Percentiles rank a stretch among this genome's conserved stretches.
Evolutionary conservation across 2,797 vertebrate genomes (phyloP).

Genomic region (Clarias pachynema): DNA sequence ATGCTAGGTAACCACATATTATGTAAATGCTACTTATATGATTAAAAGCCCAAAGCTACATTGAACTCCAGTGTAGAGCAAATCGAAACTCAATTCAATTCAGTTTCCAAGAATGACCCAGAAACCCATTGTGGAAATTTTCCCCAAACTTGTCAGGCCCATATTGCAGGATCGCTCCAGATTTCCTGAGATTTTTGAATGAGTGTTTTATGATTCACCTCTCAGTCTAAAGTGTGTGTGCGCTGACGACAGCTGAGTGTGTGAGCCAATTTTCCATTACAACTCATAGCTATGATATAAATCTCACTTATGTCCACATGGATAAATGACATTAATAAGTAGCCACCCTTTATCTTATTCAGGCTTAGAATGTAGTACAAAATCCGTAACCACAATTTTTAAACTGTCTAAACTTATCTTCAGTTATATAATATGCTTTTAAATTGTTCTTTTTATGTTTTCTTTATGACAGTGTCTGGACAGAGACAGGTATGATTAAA

Average conservation of each 20-base stretch:
- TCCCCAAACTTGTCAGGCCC: constrained; percentile 38
- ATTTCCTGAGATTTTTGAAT: constrained; percentile 11
- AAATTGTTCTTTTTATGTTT: background rate
- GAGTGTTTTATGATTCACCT: constrained; percentile 55
- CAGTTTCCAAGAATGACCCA: constrained; percentile 12
- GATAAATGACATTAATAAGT: background rate
- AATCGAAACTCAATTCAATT: constrained; percentile 39
- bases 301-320: background rate
- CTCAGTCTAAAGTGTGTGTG: background rate
- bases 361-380: background rate
- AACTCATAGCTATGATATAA: constrained; percentile 18
- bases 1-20: background rate
- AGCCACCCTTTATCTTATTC: background rate
- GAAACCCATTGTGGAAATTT: constrained; percentile 49
- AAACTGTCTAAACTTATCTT: background rate
- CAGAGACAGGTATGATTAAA: background rate
- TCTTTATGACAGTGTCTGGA: background rate
- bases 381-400: background rate
- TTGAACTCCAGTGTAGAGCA: constrained; percentile 2
- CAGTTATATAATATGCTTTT: background rate
- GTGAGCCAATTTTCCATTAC: constrained; percentile 51
- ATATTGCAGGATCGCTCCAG: constrained; percentile 3
- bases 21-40: background rate
- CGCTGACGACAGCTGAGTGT: background rate
- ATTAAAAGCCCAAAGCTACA: background rate